These are phyloP conservation scores for Epinotia brunnichana DNA, from an alignment of 2,888 invertebrate species.

Conservation along the genomic window DNA sequence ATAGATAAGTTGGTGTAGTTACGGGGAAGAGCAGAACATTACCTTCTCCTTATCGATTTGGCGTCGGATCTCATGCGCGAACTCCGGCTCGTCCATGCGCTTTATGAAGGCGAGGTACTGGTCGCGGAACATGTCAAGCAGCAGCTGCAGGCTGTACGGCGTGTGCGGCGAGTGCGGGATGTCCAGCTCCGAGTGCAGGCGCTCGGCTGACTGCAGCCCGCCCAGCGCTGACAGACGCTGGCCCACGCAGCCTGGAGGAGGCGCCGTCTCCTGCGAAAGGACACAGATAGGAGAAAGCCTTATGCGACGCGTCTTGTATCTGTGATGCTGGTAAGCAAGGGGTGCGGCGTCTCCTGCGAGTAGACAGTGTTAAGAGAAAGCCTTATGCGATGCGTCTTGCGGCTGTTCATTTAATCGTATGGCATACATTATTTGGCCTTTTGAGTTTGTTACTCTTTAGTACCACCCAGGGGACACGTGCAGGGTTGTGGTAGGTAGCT, in stretches of 20 bases:
- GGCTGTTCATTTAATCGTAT: too few relatives aligned
- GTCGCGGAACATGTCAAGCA: conserved; percentile 92
- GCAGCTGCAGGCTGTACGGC: conserved; percentile 93
- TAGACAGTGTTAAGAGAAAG: too few relatives aligned
- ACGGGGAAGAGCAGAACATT: background rate
- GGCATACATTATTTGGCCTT: too few relatives aligned
- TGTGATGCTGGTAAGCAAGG: background rate
- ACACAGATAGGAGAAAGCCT: background rate
- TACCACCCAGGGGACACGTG: too few relatives aligned
- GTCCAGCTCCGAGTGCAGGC: conserved; percentile 91
- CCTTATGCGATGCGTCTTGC: too few relatives aligned
- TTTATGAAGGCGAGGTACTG: conserved; percentile 94
- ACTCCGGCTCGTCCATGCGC: conserved; percentile 91
- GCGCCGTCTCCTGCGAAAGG: conserved; percentile 85
- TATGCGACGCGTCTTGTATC: background rate
- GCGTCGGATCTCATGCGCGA: conserved; percentile 87
- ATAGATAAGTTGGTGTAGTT: too few relatives aligned
- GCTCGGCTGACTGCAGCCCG: conserved; percentile 84
- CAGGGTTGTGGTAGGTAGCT: too few relatives aligned
- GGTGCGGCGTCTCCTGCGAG: too few relatives aligned
- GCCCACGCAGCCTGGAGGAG: conserved; percentile 96
- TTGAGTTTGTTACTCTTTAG: too few relatives aligned
- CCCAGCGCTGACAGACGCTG: conserved; percentile 93
- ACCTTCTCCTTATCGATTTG: conserved; percentile 93
- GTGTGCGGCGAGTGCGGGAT: conserved; percentile 91